Conservation (phyloP, 2,888 invertebrate species). For the Mechanitis messenoides region DNA sequence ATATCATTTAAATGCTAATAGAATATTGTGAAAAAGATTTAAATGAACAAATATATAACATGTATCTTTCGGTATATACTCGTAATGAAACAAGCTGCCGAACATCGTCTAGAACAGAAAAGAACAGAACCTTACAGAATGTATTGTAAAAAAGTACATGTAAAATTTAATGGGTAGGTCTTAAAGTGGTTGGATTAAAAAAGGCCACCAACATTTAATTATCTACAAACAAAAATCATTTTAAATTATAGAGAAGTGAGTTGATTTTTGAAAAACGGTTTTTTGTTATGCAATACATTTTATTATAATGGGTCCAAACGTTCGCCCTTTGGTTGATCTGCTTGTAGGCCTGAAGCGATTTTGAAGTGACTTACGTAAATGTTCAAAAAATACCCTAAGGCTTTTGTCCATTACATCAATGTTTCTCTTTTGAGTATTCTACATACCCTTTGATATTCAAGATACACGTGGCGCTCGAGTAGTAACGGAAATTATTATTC, state of each 20-base stretch:
- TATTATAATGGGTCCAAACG: constrained; percentile 12
- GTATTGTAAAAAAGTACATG: constrained; percentile 33
- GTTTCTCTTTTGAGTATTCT: constrained; percentile 34
- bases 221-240: constrained; percentile 1
- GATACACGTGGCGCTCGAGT: constrained; percentile 26
- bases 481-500: constrained; percentile 15
- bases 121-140: constrained; percentile 31
- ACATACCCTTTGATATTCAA: constrained; percentile 27
- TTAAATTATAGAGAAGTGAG: neutral
- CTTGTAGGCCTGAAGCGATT: constrained; percentile 33
- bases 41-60: neutral
- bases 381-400: constrained; percentile 38
- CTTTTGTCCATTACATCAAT: constrained; percentile 38
- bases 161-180: constrained; percentile 33
- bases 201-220: neutral
- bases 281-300: constrained; percentile 1
- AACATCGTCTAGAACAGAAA: constrained; percentile 30
- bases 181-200: neutral
- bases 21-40: neutral
- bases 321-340: constrained; percentile 32
- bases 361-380: constrained; percentile 43
- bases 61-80: neutral
- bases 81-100: constrained; percentile 29
- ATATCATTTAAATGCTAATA: neutral
- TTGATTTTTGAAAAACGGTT: constrained; percentile 1